A percentile compares a stretch with the other conserved stretches of the same genome.
Evolutionary conservation across 2,888 invertebrate genomes (phyloP).

Genomic region (Salpingus planirostris): DNA sequence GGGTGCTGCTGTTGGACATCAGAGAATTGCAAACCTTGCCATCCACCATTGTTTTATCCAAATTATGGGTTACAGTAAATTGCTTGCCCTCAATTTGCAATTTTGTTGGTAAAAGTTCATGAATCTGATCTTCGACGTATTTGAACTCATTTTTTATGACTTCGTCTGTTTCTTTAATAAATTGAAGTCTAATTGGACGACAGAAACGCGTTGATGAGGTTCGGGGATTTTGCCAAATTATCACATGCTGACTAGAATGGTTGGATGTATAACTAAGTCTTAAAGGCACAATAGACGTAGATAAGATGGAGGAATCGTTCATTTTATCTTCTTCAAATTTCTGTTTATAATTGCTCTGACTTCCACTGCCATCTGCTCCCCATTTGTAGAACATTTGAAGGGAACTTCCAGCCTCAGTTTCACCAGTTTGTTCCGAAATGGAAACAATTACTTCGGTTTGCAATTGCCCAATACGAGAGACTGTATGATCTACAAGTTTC

Average conservation of each 20-base stretch:
- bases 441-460: not conserved
- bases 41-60: conserved; percentile 22
- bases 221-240: conserved; percentile 24
- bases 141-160: conserved; percentile 22
- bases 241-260: conserved; percentile 10
- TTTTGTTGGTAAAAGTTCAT: not conserved
- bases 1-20: conserved; percentile 19
- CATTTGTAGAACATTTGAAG: not conserved
- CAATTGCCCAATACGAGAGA: not conserved
- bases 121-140: conserved; percentile 11
- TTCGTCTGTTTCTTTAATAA: conserved; percentile 21
- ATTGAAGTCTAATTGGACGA: conserved; percentile 24
- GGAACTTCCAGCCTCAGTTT: not conserved
- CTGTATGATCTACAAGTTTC: not conserved
- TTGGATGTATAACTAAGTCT: conserved; percentile 11
- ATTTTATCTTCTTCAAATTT: conserved; percentile 17
- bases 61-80: conserved; percentile 4
- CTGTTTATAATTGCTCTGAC: conserved; percentile 23
- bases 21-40: conserved; percentile 24
- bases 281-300: conserved; percentile 20
- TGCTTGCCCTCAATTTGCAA: not conserved
- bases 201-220: conserved; percentile 26
- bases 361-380: conserved; percentile 8
- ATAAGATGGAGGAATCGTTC: conserved; percentile 26
- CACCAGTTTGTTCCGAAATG: not conserved